Evolutionary conservation across 2,888 invertebrate species (phyloP), one percentile per base, ranked within the genome.

Genomic region (Mayetiola destructor): DNA sequence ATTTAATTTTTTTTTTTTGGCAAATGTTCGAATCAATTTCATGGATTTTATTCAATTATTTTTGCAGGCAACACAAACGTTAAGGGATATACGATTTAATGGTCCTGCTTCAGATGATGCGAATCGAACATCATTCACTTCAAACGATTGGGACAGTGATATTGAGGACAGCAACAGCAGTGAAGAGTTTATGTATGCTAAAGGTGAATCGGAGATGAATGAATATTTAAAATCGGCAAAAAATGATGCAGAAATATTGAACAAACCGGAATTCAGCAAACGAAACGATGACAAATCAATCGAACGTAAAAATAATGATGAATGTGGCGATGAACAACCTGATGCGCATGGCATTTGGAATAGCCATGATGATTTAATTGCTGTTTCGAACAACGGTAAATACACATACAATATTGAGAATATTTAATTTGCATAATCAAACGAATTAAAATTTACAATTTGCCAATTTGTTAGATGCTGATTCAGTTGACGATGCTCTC

Each of bases 121-220:
- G 18, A 27, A 27, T 21, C 42, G 23, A 23, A 21, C 16, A 52
- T 60, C 62, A 18, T 62, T 63, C 56, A 59, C 57, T 18, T 16
- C 29, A 16, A 64, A 62, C 30, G 64, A 64, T 52, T 64, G 64
- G 64, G 76, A 76, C 57, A 76, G 75, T 59, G 76, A 76, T 58
- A 75, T 76, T 4, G 73, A 72, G 39, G 74, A 75, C 60, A 63
- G 62, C 55, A 60, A 62, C 54, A 69, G 69, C 55, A 64, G 64
- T 42, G 66, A 64, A 59, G 66, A 64, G 40, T 67, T 67, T 60
- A 65, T 66, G 55, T 65, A 68, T 58, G 65, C 68, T 48, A 63
- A 63, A 55, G 61, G 63, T 36, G 64, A 58, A 53, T 58, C 61
- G 48, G 29, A 39, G 3, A 55, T 27, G 4, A 8, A 18, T 14